A percentile compares a stretch with the other conserved stretches of the same genome.
These are phyloP conservation scores for Pollenia griseotomentosa DNA, from an alignment of 2,888 invertebrate genomes.

Conservation along the genomic window DNA sequence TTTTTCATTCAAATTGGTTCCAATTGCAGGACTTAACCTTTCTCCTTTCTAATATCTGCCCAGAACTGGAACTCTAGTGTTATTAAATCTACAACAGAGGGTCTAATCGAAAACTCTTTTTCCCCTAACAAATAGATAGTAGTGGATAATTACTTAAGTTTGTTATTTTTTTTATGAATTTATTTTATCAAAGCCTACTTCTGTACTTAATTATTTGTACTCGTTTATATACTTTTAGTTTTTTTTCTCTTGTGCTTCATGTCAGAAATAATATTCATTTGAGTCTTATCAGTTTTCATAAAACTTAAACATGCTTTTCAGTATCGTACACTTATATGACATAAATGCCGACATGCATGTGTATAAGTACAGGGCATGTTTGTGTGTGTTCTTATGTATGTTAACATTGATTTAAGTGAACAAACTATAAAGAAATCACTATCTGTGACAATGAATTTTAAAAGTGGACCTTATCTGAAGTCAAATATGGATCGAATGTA, in stretches of 20 bases:
- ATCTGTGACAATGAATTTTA: too few species aligned
- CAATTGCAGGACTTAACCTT: too few species aligned
- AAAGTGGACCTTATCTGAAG: too few species aligned
- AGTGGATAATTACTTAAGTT: neutral
- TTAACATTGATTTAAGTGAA: too few species aligned
- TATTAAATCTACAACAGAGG: too few species aligned
- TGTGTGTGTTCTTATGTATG: too few species aligned
- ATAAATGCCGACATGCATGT: neutral
- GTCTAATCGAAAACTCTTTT: neutral
- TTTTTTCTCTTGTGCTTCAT: neutral
- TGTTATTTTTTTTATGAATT: constrained; percentile 10
- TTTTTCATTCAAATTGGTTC: too few species aligned
- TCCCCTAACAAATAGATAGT: neutral
- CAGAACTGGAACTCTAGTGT: too few species aligned
- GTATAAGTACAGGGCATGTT: neutral
- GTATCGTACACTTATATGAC: neutral
- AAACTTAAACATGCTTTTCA: constrained; percentile 17
- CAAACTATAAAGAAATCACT: too few species aligned
- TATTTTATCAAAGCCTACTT: constrained; percentile 41
- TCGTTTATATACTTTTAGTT: constrained; percentile 16
- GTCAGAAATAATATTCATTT: constrained; percentile 49
- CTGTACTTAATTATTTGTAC: constrained; percentile 41
- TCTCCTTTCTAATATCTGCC: too few species aligned
- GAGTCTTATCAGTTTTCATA: constrained; percentile 51
- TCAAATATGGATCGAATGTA: too few species aligned